Evolutionary conservation across 2,888 invertebrate genomes (phyloP), one percentile per base, ranked within the genome.

Genomic region (Limenitis camilla): DNA sequence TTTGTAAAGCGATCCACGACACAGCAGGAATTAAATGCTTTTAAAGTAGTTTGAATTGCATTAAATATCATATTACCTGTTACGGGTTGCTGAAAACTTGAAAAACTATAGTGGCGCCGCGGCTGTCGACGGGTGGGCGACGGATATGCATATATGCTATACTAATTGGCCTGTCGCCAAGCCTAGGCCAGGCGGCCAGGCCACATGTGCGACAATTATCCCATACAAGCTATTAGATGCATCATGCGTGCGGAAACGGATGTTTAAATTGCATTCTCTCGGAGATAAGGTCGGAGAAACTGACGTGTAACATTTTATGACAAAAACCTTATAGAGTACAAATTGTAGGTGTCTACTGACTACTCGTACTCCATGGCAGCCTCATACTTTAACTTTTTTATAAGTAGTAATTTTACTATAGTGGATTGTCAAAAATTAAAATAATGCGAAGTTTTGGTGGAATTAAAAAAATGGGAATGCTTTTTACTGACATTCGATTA

Each of bases 141-240:
- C 59, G 62, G 78, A 70, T 74, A 69, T 66, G 70, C 74, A 62
- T 67, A 65, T 71, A 68, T 67, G 74, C 74, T 75, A 66, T 71
- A 75, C 86, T 87, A 86, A 87, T 87, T 87, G 86, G 84, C 76
- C 82, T 83, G 87, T 86, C 87, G 87, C 86, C 85, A 78, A 66
- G 64, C 44, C 28, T 40, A 30, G 32, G 32, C 66, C 67, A 19
- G 19, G 19, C 19, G 19, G 3, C 19, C 19, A 19, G 19, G 68
- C 71, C 84, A 86, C 86, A 86, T 85, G 85, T 87, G 85, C 76
- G 62, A 81, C 85, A 85, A 87, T 85, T 85, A 86, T 83, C 77
- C 83, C 80, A 74, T 81, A 82, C 80, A 74, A 78, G 74, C 83
- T 85, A 86, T 86, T 85, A 85, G 78, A 74, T 82, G 78, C 74